phyloP scores from a whole-genome alignment of 2,888 invertebrate species.

The Spialia ferax region DNA sequence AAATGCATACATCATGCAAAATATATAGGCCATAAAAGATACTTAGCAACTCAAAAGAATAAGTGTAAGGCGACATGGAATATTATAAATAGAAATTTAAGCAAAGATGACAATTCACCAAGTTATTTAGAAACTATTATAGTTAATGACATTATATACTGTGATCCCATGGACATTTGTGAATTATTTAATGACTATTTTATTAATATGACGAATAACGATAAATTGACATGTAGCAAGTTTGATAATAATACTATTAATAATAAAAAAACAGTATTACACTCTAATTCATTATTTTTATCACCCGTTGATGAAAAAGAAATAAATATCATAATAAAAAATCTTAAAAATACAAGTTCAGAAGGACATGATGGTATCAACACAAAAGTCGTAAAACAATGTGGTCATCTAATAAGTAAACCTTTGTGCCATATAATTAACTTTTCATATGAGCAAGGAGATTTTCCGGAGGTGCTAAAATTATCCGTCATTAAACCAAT shows the following conservation, averaged over 20 bases:
- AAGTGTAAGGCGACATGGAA: slow-evolving; percentile 5
- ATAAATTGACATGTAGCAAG: not conserved
- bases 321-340: not conserved
- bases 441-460: not conserved
- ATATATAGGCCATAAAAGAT: not conserved
- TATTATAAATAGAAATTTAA: not conserved
- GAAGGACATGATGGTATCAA: not conserved
- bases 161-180: not conserved
- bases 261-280: not conserved
- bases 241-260: not conserved
- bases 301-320: not conserved
- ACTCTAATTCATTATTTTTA: not conserved
- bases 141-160: not conserved
- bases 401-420: not conserved
- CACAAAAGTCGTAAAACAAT: not conserved
- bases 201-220: not conserved
- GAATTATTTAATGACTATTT: slow-evolving; percentile 3
- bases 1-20: not conserved
- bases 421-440: slow-evolving; percentile 8
- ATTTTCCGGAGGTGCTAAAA: not conserved
- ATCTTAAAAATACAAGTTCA: not conserved
- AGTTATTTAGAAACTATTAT: not conserved
- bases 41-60: not conserved
- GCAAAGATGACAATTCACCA: not conserved
- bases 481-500: not conserved